Evolutionary conservation across 2,888 invertebrate species (phyloP).

Genomic region (Sabatieria punctata): DNA sequence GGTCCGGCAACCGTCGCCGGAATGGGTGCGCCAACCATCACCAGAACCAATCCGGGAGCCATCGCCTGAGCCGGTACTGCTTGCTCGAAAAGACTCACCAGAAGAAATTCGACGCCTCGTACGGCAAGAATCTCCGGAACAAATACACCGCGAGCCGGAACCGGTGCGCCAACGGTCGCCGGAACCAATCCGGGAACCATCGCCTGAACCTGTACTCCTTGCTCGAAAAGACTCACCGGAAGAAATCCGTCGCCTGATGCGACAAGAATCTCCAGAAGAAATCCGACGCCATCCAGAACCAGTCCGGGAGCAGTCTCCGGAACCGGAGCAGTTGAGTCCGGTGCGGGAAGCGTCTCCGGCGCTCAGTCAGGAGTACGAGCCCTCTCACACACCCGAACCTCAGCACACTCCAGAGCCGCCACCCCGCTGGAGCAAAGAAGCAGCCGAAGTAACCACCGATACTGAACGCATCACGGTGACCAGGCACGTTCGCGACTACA

Average conservation of each 20-base stretch:
- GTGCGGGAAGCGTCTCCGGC: neutral
- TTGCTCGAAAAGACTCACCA: no score
- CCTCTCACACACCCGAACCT: no score
- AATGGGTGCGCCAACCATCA: neutral
- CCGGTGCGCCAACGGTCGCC: neutral
- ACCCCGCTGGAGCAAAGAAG: no score
- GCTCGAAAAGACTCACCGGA: no score
- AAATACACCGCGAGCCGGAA: neutral
- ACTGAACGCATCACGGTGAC: slow-evolving; percentile 1
- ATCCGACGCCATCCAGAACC: neutral
- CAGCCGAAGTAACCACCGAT: no score
- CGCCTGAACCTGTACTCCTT: no score
- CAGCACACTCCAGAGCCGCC: no score
- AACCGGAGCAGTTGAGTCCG: no score
- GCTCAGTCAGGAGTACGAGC: no score
- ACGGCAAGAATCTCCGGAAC: neutral
- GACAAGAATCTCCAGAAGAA: neutral
- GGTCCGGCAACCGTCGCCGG: neutral
- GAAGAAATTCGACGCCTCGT: neutral
- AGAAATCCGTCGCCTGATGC: neutral
- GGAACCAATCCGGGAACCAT: neutral
- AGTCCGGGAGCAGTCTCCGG: neutral
- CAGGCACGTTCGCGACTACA: neutral
- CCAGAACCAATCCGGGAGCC: neutral
- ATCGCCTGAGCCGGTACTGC: neutral